A percentile compares a stretch with the other conserved stretches of the same genome.
These are phyloP conservation scores for Lutraria lutraria DNA, from an alignment of 2,888 invertebrate species.

Conservation along the genomic window DNA sequence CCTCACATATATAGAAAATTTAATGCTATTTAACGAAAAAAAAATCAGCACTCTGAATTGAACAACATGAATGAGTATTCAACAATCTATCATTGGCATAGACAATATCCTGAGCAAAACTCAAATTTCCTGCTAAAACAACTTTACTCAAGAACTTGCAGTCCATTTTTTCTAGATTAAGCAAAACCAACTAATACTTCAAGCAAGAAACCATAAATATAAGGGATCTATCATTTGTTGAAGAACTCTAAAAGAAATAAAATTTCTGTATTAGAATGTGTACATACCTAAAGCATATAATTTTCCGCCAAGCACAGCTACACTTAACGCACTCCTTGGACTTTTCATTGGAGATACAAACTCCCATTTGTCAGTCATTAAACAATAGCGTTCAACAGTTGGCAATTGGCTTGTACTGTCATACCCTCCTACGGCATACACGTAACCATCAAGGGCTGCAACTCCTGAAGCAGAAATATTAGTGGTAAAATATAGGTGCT, in stretches of 20 bases:
- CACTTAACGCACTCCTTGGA: constrained; percentile 95
- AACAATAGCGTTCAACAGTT: constrained; percentile 95
- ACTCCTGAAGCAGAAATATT: constrained; percentile 88
- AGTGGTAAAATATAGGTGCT: no score
- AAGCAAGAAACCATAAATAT: no score
- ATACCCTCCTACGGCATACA: constrained; percentile 98
- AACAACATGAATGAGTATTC: background rate
- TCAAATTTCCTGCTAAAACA: background rate
- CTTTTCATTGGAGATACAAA: constrained; percentile 92
- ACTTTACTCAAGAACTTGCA: background rate
- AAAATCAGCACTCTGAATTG: no score
- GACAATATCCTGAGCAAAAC: background rate
- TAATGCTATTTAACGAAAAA: no score
- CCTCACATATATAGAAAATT: no score
- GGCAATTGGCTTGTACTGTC: constrained; percentile 94
- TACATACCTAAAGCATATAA: constrained; percentile 94
- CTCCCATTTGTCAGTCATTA: constrained; percentile 94
- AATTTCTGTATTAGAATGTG: background rate
- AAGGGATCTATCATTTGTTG: background rate
- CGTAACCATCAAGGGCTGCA: constrained; percentile 93
- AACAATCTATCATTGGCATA: background rate
- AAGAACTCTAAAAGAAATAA: background rate
- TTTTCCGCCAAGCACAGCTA: constrained; percentile 94
- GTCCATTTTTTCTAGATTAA: background rate
- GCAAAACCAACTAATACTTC: no score